These are phyloP conservation scores for Ischnura elegans DNA, from an alignment of 2,888 invertebrate genomes.

Conservation along the genomic window DNA sequence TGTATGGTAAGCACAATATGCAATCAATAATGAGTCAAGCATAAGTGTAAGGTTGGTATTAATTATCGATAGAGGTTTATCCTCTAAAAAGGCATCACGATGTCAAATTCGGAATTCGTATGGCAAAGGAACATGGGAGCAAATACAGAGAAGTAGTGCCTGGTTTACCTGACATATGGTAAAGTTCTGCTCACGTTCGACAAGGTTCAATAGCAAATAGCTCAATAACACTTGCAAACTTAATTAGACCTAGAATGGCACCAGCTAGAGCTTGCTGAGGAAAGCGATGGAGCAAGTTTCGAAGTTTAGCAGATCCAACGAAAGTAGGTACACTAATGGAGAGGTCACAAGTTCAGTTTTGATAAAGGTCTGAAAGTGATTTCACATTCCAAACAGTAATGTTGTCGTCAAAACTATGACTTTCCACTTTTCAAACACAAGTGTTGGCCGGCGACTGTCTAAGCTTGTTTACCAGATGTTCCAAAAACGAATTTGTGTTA, in stretches of 20 bases:
- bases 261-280: not conserved
- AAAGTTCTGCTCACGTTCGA: not conserved
- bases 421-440: too few relatives aligned
- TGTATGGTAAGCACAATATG: too few relatives aligned
- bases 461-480: too few relatives aligned
- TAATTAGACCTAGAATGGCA: not conserved
- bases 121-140: not conserved
- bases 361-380: too few relatives aligned
- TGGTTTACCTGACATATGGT: not conserved
- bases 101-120: not conserved
- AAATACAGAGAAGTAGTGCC: not conserved
- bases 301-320: not conserved
- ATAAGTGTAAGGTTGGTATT: too few relatives aligned
- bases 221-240: not conserved
- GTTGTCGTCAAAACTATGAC: too few relatives aligned
- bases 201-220: not conserved
- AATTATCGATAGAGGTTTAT: too few relatives aligned
- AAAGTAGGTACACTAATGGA: not conserved
- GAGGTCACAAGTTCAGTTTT: not conserved
- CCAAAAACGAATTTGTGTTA: too few relatives aligned
- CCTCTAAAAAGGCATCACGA: not conserved
- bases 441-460: too few relatives aligned
- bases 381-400: too few relatives aligned
- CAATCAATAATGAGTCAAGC: too few relatives aligned
- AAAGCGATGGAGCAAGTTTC: not conserved